Evolutionary conservation across 2,797 vertebrate genomes (phyloP).

Genomic region (Sylvia borin): DNA sequence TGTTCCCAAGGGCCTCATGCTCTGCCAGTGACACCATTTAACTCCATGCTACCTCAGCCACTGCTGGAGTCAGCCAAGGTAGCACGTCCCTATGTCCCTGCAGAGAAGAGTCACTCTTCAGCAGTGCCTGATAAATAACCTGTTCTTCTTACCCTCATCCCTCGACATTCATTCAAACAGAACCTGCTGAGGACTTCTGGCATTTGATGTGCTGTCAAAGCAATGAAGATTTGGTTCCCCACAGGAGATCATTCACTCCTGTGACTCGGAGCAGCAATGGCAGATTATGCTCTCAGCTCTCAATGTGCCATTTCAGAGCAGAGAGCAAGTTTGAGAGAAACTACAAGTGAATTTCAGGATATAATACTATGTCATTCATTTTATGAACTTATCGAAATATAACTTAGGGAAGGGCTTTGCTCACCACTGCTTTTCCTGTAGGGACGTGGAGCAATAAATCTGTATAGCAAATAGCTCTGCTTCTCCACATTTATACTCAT

Average conservation of each 20-base stretch:
- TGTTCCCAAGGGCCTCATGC: background rate
- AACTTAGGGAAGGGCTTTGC: background rate
- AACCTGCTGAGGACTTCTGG: background rate
- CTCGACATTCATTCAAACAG: accelerated
- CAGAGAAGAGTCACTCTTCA: background rate
- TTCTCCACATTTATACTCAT: background rate
- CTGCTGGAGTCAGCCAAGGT: accelerated
- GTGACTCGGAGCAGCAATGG: background rate
- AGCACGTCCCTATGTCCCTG: background rate
- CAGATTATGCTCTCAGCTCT: background rate
- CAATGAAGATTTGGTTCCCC: background rate
- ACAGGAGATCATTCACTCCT: background rate
- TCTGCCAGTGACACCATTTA: background rate
- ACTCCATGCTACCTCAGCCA: background rate
- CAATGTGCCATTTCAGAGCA: background rate
- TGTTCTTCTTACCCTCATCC: background rate
- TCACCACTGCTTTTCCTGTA: background rate
- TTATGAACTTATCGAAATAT: background rate
- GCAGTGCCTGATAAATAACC: background rate
- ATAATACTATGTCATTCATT: background rate
- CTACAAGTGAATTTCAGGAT: background rate
- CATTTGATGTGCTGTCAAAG: background rate
- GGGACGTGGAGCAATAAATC: background rate
- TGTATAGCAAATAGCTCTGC: background rate
- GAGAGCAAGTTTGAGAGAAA: background rate